Evolutionary conservation across 2,797 vertebrate genomes (phyloP).

Genomic region (Eulemur coronatus): DNA sequence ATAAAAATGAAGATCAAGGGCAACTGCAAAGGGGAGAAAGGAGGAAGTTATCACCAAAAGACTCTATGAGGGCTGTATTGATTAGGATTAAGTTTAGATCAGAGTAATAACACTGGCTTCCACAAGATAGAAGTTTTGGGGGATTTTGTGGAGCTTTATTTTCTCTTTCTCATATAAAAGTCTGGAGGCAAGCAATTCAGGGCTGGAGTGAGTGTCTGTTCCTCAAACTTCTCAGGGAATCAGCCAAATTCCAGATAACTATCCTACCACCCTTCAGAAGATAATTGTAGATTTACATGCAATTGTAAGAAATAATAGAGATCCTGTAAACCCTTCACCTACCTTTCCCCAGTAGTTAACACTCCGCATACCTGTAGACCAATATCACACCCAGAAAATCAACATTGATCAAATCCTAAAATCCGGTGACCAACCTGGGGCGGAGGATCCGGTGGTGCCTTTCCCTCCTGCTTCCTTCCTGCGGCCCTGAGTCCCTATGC

Average conservation of each 20-base stretch:
- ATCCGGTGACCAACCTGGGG: background rate
- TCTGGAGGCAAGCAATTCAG: background rate
- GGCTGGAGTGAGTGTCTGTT: background rate
- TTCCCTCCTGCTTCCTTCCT: background rate
- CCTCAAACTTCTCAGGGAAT: background rate
- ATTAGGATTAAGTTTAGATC: background rate
- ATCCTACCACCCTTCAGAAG: background rate
- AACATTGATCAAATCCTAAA: background rate
- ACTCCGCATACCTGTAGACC: too few relatives aligned
- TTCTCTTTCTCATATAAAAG: background rate
- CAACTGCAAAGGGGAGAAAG: background rate
- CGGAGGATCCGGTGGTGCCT: background rate
- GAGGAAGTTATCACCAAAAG: background rate
- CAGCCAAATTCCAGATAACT: background rate
- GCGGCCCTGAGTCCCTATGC: background rate
- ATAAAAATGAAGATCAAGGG: background rate
- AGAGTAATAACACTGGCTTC: background rate
- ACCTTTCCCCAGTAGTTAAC: background rate
- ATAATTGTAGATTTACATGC: background rate
- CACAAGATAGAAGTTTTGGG: background rate
- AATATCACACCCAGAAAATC: background rate
- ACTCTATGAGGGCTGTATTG: background rate
- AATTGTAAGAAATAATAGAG: background rate
- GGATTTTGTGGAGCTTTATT: background rate
- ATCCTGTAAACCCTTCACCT: background rate